Evolutionary conservation across 2,113 vertebrate species (phyloP), one percentile per base, ranked within the genome.

Genomic region (Osmerus eperlanus): DNA sequence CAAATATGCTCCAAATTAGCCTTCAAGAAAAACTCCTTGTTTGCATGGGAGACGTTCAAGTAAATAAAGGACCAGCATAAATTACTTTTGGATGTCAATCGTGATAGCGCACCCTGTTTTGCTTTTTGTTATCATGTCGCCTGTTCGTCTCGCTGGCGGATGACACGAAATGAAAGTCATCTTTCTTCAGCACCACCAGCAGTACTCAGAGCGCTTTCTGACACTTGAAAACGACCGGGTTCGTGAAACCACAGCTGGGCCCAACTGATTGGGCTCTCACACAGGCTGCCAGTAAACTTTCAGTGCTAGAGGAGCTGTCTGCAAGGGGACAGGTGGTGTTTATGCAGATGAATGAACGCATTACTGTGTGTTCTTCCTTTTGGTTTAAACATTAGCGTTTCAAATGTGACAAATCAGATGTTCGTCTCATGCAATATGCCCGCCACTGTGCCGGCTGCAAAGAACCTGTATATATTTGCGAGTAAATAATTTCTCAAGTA

Each of bases 331-430:
- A 98, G 96, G 96, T 97, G 95, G 96, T 97, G 94, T 97, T 98
- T 97, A 96, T 97, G 94, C 96, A 98, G 96, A 97, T 95, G 96
- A 95, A 94, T 96, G 94, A 98, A 93, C 96, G 92, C 94, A 94
- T 96, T 96, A 96, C 93, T 93, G 93, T 94, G 94, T 94, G 93
- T 95, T 93, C 94, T 97, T 97, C 96, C 95, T 97, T 95, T 97
- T 97, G 95, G 94, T 95, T 97, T 95, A 98, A 98, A 97, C 96
- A 97, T 97, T 96, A 98, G 95, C 79, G 93, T 95, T 96, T 97
- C 94, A 95, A 94, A 99, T 95, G 94, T 96, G 96, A 97, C 96
- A 97, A 97, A 98, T 98, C 95, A 94, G 95, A 97, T 96, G 94
- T 95, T 96, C 95, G 89, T 96, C 96, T 97, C 93, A 93, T 74